Percentiles rank a stretch among this genome's conserved stretches.
phyloP scores from a whole-genome alignment of 2,888 invertebrate genomes.

The Nomada fabriciana region DNA sequence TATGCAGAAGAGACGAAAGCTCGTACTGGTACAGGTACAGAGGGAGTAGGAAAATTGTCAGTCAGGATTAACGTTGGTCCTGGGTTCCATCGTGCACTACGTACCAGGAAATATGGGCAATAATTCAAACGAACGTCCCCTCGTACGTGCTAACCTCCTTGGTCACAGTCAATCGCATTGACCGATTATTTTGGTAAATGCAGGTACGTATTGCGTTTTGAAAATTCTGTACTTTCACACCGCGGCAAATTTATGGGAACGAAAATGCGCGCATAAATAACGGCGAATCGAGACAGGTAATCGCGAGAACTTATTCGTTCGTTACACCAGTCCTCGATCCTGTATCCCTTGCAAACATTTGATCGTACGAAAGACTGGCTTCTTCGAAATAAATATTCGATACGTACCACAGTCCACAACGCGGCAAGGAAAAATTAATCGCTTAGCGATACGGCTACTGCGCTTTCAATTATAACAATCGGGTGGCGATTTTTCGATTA shows the following conservation, averaged over 20 bases:
- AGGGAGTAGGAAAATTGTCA: conserved; percentile 58
- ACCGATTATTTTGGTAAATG: conserved; percentile 39
- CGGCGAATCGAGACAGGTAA: not conserved
- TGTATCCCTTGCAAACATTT: not conserved
- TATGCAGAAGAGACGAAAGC: conserved; percentile 15
- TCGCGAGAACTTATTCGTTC: not conserved
- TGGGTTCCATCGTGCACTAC: conserved; percentile 49
- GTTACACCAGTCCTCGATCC: not conserved
- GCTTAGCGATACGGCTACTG: conserved; percentile 1
- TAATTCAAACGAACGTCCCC: conserved; percentile 59
- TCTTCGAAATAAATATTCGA: conserved; percentile 1
- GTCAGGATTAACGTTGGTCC: conserved; percentile 55
- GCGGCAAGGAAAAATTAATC: conserved; percentile 24
- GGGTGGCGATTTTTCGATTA: conserved; percentile 22
- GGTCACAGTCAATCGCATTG: conserved; percentile 44
- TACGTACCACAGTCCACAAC: not conserved
- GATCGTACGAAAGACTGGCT: not conserved
- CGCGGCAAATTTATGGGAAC: not conserved
- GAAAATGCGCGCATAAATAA: not conserved
- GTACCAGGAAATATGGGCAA: conserved; percentile 58
- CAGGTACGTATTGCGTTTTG: conserved; percentile 19
- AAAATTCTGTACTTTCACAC: conserved; percentile 13
- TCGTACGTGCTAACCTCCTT: conserved; percentile 40
- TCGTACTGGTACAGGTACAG: conserved; percentile 7
- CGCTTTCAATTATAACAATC: conserved; percentile 19